Percentiles rank a stretch among this genome's conserved stretches.
Conservation (phyloP, 2,888 invertebrate species). For the Erpobdella octoculata region DNA sequence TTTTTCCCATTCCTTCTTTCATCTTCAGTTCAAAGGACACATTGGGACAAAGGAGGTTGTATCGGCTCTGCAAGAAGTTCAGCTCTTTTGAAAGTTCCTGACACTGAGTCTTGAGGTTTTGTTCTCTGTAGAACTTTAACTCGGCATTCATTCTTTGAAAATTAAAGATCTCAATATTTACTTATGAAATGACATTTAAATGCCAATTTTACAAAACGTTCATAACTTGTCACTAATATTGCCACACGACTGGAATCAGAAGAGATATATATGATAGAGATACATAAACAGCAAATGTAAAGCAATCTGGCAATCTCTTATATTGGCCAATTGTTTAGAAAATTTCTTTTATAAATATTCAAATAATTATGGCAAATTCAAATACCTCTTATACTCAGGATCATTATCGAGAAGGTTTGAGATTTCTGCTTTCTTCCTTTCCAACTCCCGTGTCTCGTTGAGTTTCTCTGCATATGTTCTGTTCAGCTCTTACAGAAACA, state of each 20-base stretch:
- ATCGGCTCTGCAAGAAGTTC: neutral
- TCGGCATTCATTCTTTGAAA: neutral
- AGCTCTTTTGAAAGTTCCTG: neutral
- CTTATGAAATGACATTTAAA: too few species aligned
- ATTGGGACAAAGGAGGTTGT: too few species aligned
- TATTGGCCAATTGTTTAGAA: too few species aligned
- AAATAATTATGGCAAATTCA: neutral
- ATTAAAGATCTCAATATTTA: neutral
- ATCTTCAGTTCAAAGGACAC: too few species aligned
- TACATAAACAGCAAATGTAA: too few species aligned
- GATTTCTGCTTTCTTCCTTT: neutral
- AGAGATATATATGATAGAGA: too few species aligned
- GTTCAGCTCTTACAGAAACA: neutral
- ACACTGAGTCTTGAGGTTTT: neutral
- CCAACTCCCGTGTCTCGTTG: neutral
- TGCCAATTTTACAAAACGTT: too few species aligned
- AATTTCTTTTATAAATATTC: too few species aligned
- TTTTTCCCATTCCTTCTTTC: too few species aligned
- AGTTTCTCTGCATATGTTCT: neutral
- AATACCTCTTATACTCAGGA: slow-evolving; percentile 5
- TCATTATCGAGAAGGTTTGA: slow-evolving; percentile 12
- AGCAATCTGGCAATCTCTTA: too few species aligned
- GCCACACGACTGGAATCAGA: too few species aligned
- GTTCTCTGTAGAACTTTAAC: neutral
- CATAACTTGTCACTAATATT: too few species aligned